These are phyloP conservation scores for Teleogryllus oceanicus DNA, from an alignment of 2,888 invertebrate genomes.

Conservation along the genomic window DNA sequence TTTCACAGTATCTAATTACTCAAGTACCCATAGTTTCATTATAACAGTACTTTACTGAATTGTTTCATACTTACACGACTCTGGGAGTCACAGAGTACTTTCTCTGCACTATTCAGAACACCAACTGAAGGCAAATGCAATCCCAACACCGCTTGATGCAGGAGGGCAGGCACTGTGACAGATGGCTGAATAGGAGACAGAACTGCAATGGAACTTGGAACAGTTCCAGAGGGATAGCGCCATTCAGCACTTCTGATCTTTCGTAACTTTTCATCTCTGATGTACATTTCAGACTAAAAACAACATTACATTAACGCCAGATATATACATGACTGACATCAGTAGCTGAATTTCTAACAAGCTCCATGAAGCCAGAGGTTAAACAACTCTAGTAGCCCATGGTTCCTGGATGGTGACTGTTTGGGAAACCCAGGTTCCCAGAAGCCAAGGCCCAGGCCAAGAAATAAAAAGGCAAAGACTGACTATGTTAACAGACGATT, in stretches of 20 bases:
- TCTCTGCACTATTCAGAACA: not conserved
- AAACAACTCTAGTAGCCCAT: too few species aligned
- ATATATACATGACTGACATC: too few species aligned
- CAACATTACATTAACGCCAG: not conserved
- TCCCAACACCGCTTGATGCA: not conserved
- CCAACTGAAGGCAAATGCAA: not conserved
- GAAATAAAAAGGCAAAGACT: too few species aligned
- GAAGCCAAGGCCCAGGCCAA: too few species aligned
- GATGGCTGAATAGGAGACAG: not conserved
- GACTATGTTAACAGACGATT: too few species aligned
- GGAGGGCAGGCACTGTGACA: not conserved
- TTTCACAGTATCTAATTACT: too few species aligned
- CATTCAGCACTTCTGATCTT: constrained; percentile 56
- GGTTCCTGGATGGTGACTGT: too few species aligned
- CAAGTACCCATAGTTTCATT: too few species aligned
- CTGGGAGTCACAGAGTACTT: not conserved
- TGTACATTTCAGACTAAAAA: constrained; percentile 53
- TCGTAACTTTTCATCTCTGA: constrained; percentile 60
- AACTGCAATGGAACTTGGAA: not conserved
- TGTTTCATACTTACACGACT: not conserved
- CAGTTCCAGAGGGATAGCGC: not conserved
- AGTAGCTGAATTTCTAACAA: too few species aligned
- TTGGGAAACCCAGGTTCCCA: too few species aligned
- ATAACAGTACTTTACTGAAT: too few species aligned
- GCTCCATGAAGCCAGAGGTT: too few species aligned